phyloP scores from a whole-genome alignment of 2,888 invertebrate genomes.

The Mayetiola destructor region DNA sequence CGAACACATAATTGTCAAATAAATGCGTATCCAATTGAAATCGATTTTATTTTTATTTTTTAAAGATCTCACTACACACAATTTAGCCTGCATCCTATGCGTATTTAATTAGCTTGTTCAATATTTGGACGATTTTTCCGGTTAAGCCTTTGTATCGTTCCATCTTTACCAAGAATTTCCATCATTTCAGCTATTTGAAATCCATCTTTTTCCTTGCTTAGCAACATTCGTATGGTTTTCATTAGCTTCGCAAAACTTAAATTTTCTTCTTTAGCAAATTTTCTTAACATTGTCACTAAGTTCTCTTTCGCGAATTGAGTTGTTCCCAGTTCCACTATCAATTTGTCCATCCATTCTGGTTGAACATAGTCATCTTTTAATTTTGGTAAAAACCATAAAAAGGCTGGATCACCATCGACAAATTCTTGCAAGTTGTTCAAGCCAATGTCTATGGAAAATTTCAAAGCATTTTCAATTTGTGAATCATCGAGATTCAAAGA shows the following conservation, averaged over 20 bases:
- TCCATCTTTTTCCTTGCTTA: conserved; percentile 63
- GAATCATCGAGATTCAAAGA: conserved; percentile 44
- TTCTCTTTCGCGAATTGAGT: conserved; percentile 38
- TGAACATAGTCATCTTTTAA: not conserved
- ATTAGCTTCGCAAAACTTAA: conserved; percentile 53
- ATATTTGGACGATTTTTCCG: not conserved
- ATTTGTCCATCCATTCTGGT: conserved; percentile 28
- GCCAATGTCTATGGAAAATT: conserved; percentile 53
- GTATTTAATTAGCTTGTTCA: not conserved
- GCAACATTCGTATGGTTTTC: conserved; percentile 50
- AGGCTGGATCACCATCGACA: conserved; percentile 49
- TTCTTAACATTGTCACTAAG: conserved; percentile 41
- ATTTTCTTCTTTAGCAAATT: conserved; percentile 42
- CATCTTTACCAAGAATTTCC: conserved; percentile 58
- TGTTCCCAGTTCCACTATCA: conserved; percentile 37
- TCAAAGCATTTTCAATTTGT: conserved; percentile 39
- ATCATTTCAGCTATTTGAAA: conserved; percentile 79
- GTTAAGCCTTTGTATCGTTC: conserved; percentile 45
- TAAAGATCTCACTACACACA: too few relatives aligned
- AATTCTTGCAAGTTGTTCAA: conserved; percentile 59
- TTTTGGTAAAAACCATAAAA: conserved; percentile 56
- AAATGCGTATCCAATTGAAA: too few relatives aligned
- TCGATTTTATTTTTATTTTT: too few relatives aligned
- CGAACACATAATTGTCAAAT: too few relatives aligned
- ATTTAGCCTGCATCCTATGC: too few relatives aligned